Evolutionary conservation across 2,113 vertebrate species (phyloP), one percentile per base, ranked within the genome.

Genomic region (Neodontobutis hainanensis): DNA sequence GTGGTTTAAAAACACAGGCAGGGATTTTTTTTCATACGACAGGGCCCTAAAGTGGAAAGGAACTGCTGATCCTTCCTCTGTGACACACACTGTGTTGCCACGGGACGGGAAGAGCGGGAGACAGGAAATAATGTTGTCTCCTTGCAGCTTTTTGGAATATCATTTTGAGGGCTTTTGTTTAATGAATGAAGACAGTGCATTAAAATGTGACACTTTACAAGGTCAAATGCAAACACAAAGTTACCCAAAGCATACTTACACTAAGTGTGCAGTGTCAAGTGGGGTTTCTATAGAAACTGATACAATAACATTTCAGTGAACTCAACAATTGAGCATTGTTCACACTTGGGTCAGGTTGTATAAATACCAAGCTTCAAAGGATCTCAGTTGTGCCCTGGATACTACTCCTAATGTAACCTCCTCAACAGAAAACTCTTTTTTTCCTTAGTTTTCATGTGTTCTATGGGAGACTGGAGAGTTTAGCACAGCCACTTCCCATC

Each of bases 51-150:
- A 78, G 36, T 45, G 48, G 44, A 58, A 68, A 75, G 52, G 86
- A 88, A 82, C 40, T 86, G 87, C 88, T 88, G 90, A 88, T 87
- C 74, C 70, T 81, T 83, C 80, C 68, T 73, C 62, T 70, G 79
- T 85, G 85, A 76, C 79, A 80, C 67, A 34, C 49, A 34, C 73
- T 12, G 68, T 55, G 87, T 89, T 85, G 82, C 80, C 53, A 70
- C 61, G 66, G 78, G 78, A 86, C 61, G 70, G 85, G 84, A 86
- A 83, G 64, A 65, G 84, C 68, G 9, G 68, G 83, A 80, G 81
- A 81, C 84, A 90, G 89, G 90, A 89, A 90, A 90, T 86, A 67
- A 65, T 80, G 84, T 81, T 88, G 79, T 90, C 83, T 85, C 75
- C 71, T 69, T 51, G 7, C 64, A 80, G 78, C 60, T 53, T 38